Evolutionary conservation across 2,888 invertebrate species (phyloP).

Genomic region (Amphipoea oculea): DNA sequence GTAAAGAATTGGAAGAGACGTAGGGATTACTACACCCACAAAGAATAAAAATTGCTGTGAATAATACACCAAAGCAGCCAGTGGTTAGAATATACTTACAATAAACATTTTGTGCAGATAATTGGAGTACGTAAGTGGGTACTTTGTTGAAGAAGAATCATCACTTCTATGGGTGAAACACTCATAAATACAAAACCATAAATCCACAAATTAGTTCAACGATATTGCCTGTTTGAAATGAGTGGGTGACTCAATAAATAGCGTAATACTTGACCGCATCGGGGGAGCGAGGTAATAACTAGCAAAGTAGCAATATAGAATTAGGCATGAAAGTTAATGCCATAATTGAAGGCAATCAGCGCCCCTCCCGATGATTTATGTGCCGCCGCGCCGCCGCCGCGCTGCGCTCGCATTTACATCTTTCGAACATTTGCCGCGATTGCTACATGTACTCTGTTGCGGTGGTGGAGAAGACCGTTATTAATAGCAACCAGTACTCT

Average conservation of each 20-base stretch:
- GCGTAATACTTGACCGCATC: conserved; percentile 73
- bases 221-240: conserved; percentile 16
- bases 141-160: background rate
- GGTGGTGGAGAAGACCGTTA: conserved; percentile 59
- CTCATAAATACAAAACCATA: conserved; percentile 17
- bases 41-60: background rate
- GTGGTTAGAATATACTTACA: background rate
- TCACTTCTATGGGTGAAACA: background rate
- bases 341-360: conserved; percentile 89
- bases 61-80: background rate
- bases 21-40: background rate
- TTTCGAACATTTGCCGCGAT: conserved; percentile 79
- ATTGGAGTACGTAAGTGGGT: background rate
- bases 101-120: background rate
- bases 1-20: background rate
- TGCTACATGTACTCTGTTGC: conserved; percentile 69
- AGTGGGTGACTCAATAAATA: conserved; percentile 60
- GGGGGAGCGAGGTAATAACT: conserved; percentile 72
- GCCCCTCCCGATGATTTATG: conserved; percentile 87
- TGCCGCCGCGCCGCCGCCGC: conserved; percentile 58
- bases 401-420: conserved; percentile 80
- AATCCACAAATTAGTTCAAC: conserved; percentile 35
- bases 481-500: conserved; percentile 64
- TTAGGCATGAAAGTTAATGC: conserved; percentile 89
- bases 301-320: conserved; percentile 81